Evolutionary conservation across 2,888 invertebrate species (phyloP), one percentile per base, ranked within the genome.

Genomic region (Thecophora atra): DNA sequence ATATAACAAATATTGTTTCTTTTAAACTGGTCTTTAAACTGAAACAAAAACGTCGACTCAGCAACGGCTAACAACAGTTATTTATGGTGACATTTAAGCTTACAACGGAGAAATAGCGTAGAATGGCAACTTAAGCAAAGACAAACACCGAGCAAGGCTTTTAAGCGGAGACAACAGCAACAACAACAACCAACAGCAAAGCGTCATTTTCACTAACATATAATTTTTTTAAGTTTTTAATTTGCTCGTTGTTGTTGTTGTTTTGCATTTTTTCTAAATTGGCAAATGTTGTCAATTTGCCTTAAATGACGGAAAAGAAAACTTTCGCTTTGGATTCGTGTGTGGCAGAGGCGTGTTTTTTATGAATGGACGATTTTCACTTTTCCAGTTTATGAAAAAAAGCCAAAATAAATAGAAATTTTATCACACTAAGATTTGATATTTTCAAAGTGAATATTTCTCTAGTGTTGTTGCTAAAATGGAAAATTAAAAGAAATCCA

Each of bases 251-350:
- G 47, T 11, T 2, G 37, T 37, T 37, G 37, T 37, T 37, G 37
- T 37, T 37, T n/a, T 42, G 44, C 11, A 56, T 66, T 37, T 51
- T n/a, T 66, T 52, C 52, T 66, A 58, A 56, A 68, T 58, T 58
- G 44, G n/a, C 26, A 56, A 58, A 68, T 68, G 42, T 58, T 58
- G 68, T 54, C 56, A 44, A 26, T 58, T 60, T 60, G 47, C 60
- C 47, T 60, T 47, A 69, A 62, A 69, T 69, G 69, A 69, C 60
- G 60, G 60, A 69, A 69, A 58, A 62, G 28, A 60, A 58, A 68
- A 68, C 58, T 68, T 68, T 68, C 67, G 54, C 68, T 56, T 24
- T 42, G 51, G 51, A 28, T 13, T 30, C 28, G 52, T 66, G 19
- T 51, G 52, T 28, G 37, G 51, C 17, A 5, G 62, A 52, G 6